Percentiles rank a stretch among this genome's conserved stretches.
phyloP scores from a whole-genome alignment of 2,888 invertebrate genomes.

The Eupeodes latifasciatus region DNA sequence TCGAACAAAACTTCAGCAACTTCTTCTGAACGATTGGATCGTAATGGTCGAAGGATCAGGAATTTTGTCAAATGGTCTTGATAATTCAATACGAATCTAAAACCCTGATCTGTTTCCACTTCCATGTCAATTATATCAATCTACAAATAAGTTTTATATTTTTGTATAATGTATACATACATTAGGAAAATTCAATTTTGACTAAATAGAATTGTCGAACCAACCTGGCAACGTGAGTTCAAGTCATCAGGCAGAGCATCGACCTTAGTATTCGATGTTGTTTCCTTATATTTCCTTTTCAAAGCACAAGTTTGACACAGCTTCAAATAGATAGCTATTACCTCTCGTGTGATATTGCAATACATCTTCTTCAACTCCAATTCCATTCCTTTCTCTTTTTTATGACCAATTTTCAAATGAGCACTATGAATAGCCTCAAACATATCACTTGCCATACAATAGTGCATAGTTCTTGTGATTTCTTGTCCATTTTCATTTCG shows the following conservation, averaged over 20 bases:
- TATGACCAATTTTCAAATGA: conserved; percentile 64
- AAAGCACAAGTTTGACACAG: conserved; percentile 64
- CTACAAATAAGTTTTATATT: not conserved
- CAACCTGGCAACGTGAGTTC: conserved; percentile 80
- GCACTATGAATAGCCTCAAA: conserved; percentile 53
- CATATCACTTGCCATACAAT: conserved; percentile 52
- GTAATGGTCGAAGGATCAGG: conserved; percentile 80
- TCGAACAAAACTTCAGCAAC: conserved; percentile 81
- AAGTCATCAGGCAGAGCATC: conserved; percentile 77
- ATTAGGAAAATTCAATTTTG: too few relatives aligned
- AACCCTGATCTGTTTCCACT: conserved; percentile 78
- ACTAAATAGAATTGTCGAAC: not conserved
- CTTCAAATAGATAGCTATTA: conserved; percentile 60
- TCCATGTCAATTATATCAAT: conserved; percentile 81
- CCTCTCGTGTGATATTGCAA: conserved; percentile 66
- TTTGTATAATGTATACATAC: too few relatives aligned
- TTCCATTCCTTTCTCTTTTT: conserved; percentile 64
- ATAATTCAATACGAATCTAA: conserved; percentile 80
- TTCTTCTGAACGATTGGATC: conserved; percentile 80
- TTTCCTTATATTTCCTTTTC: conserved; percentile 37
- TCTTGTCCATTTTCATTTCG: conserved; percentile 22
- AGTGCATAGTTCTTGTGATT: conserved; percentile 18
- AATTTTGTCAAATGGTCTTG: conserved; percentile 81
- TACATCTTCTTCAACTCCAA: conserved; percentile 59
- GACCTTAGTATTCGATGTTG: conserved; percentile 8